Base-by-base conservation (phyloP, 2,113 vertebrate genomes). In the Apistogramma diplotaenia region DNA sequence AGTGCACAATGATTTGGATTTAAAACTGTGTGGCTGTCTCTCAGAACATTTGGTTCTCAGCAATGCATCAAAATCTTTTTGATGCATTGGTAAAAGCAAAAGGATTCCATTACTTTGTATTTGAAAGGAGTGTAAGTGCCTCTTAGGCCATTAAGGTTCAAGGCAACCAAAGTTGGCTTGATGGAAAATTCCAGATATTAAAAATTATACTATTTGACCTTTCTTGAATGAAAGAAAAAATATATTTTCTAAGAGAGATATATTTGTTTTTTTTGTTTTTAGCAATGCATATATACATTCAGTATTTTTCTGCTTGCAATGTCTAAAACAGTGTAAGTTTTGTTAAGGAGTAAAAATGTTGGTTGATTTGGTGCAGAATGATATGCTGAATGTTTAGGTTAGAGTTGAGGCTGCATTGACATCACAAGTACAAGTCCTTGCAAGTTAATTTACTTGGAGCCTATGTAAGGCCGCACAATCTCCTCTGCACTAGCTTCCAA, bases 131-230 rank as follows among this genome's bases (percentile, higher is more conserved):
- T 35, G 25, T 46, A 51, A 61, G 74, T 23, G 18, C 25, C 76
- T 71, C 27, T 84, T 74, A 62, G 78, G 75, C 49, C 76, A 31
- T 79, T 71, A 65, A 7, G 80, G 78, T 78, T 86, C 21, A 53
- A 40, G 43, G 60, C 10, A 8, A 40, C 21, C 33, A 18, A 16
- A 46, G 35, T 60, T 58, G 9, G 49, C 25, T 57, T 82, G 23
- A 84, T 82, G 59, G 15, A 82, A 85, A 23, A 78, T 43, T 72
- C 4, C 46, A 82, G 78, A 61, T 78, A 79, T 82, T 75, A 29
- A 31, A 10, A 46, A 74, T 62, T 59, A 86, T 72, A 16, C 62
- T 40, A 37, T 49, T 82, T 71, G 72, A 85, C 81, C 82, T 86
- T 79, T 78, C 19, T 12, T 18, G 8, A 79, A 73, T 6, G 5